Conservation (phyloP, 2,888 invertebrate species). For the Perdita meconis region DNA sequence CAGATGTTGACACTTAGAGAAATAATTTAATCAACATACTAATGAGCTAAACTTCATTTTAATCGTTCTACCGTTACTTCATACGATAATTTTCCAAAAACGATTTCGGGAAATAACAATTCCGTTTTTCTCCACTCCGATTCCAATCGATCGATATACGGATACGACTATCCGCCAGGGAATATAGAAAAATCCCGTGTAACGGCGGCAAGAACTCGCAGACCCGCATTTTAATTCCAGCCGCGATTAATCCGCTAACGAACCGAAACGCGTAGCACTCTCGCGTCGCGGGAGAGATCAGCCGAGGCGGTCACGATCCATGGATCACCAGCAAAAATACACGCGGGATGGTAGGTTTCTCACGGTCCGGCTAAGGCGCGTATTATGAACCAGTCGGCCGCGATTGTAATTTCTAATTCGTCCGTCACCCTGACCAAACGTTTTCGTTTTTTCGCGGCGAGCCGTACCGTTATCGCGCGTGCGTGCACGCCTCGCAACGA, state of each 20-base stretch:
- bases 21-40: no score
- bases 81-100: not conserved
- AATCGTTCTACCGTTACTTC: no score
- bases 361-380: slow-evolving; percentile 73
- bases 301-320: slow-evolving; percentile 62
- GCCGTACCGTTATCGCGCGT: slow-evolving; percentile 45
- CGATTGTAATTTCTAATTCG: slow-evolving; percentile 72
- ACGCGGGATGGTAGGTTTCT: slow-evolving; percentile 69
- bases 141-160: not conserved
- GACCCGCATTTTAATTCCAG: slow-evolving; percentile 29
- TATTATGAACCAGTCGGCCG: slow-evolving; percentile 62
- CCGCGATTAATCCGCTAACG: slow-evolving; percentile 68
- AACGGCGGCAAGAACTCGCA: slow-evolving; percentile 31
- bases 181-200: slow-evolving; percentile 23
- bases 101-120: not conserved
- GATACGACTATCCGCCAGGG: slow-evolving; percentile 11
- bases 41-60: no score
- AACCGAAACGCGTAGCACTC: slow-evolving; percentile 53
- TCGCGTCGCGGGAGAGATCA: slow-evolving; percentile 35
- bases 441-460: slow-evolving; percentile 19
- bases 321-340: slow-evolving; percentile 64
- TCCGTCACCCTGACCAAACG: slow-evolving; percentile 33
- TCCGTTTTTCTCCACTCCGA: not conserved
- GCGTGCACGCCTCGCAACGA: slow-evolving; percentile 19
- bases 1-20: no score